Conservation (phyloP, 2,113 vertebrate genomes). For the Apistogramma diplotaenia region DNA sequence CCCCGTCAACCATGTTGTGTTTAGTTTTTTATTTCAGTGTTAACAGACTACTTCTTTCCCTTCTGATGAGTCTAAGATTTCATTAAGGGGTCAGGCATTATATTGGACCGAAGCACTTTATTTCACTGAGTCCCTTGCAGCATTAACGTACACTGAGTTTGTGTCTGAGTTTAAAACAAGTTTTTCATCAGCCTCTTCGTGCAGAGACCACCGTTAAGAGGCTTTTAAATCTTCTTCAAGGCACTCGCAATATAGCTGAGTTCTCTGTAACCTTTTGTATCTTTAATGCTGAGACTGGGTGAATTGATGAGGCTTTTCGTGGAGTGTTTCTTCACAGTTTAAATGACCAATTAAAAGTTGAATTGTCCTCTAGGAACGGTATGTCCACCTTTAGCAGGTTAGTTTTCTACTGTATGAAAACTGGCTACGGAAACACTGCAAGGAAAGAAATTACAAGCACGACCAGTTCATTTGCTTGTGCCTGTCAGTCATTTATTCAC, state of each 20-base stretch:
- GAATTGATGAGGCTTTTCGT: not conserved
- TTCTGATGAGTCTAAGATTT: not conserved
- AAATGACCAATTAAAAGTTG: not conserved
- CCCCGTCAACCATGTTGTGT: not conserved
- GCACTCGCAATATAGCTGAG: not conserved
- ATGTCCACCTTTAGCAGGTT: not conserved
- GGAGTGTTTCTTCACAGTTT: not conserved
- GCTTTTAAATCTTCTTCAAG: not conserved
- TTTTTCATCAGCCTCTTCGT: not conserved
- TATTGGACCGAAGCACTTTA: not conserved
- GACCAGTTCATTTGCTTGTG: no score
- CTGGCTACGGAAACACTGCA: not conserved
- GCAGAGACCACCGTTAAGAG: not conserved
- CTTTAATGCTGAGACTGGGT: not conserved
- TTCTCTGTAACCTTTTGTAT: not conserved
- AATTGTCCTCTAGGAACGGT: rapidly evolving
- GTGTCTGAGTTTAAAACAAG: not conserved
- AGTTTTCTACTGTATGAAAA: not conserved
- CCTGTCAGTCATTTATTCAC: not conserved
- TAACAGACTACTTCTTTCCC: rapidly evolving
- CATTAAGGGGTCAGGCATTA: not conserved
- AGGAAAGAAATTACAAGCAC: no score
- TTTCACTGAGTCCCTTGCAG: not conserved
- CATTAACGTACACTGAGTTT: not conserved
- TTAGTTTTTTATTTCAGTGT: no score